Conservation (phyloP, 1,140 invertebrate species). For the Venustaconcha ellipsiformis region DNA sequence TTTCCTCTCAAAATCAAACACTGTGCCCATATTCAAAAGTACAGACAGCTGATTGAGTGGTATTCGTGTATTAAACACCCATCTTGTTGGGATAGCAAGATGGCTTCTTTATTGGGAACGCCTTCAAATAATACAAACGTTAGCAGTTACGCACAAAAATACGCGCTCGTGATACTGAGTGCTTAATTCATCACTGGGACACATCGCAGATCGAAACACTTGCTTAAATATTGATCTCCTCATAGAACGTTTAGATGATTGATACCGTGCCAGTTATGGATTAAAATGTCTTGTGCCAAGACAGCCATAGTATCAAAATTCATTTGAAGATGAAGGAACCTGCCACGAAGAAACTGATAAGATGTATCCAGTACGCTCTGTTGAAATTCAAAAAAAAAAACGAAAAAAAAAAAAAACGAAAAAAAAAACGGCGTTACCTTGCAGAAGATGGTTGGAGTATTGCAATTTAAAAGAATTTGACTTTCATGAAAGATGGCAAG, state of each 20-base stretch:
- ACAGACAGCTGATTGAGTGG: slow-evolving; percentile 36
- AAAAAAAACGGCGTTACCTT: slow-evolving; percentile 45
- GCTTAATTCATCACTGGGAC: slow-evolving; percentile 58
- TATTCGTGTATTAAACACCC: slow-evolving; percentile 20
- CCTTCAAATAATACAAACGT: slow-evolving; percentile 33
- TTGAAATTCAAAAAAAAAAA: slow-evolving; percentile 50
- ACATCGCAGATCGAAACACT: slow-evolving; percentile 53
- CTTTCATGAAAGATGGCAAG: slow-evolving; percentile 47
- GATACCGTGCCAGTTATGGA: slow-evolving; percentile 53
- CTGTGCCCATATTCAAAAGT: slow-evolving; percentile 41
- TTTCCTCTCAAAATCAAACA: slow-evolving; percentile 38
- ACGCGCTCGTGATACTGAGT: slow-evolving; percentile 46
- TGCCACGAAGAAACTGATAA: slow-evolving; percentile 42
- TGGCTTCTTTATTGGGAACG: slow-evolving; percentile 24
- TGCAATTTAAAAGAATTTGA: slow-evolving; percentile 57
- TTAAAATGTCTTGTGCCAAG: slow-evolving; percentile 50
- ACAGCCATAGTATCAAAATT: slow-evolving; percentile 47
- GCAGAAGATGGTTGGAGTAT: slow-evolving; percentile 50
- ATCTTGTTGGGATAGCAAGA: neutral
- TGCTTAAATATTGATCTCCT: slow-evolving; percentile 50
- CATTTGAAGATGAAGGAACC: slow-evolving; percentile 49
- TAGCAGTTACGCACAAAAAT: slow-evolving; percentile 34
- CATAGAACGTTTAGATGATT: slow-evolving; percentile 53
- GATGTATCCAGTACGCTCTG: slow-evolving; percentile 54
- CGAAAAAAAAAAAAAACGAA: slow-evolving; percentile 41